Conservation (phyloP, 2,888 invertebrate species). For the Hirudinaria manillensis region DNA sequence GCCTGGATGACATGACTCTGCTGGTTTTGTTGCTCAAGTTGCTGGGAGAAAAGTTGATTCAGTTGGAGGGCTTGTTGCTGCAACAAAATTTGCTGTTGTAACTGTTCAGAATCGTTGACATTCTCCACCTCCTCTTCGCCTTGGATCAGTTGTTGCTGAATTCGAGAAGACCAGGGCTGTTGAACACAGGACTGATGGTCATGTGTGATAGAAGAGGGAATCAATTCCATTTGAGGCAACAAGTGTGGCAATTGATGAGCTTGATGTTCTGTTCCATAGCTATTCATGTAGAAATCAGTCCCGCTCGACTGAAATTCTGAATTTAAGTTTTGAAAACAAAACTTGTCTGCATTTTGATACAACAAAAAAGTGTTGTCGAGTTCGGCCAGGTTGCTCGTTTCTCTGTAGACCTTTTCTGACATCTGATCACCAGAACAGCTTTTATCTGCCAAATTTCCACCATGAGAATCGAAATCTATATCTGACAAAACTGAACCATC, state of each 20-base stretch:
- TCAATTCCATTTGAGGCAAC: slow-evolving; percentile 18
- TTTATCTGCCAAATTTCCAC: too few relatives aligned
- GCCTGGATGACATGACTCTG: not conserved
- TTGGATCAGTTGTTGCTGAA: slow-evolving; percentile 16
- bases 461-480: too few relatives aligned
- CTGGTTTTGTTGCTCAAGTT: not conserved
- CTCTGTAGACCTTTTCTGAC: too few relatives aligned
- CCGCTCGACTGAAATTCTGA: too few relatives aligned
- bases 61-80: slow-evolving; percentile 8
- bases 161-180: not conserved
- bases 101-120: not conserved
- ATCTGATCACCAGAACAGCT: too few relatives aligned
- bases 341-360: too few relatives aligned
- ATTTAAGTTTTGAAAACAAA: too few relatives aligned
- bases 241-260: not conserved
- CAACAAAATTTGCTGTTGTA: slow-evolving; percentile 3
- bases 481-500: too few relatives aligned
- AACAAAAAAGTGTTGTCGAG: too few relatives aligned
- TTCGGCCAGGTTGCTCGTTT: too few relatives aligned
- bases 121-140: not conserved
- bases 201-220: not conserved
- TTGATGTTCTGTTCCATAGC: not conserved
- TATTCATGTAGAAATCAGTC: too few relatives aligned
- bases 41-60: not conserved
- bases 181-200: not conserved